These are phyloP conservation scores for Tridacna crocea DNA, from an alignment of 2,888 invertebrate species.

Conservation along the genomic window DNA sequence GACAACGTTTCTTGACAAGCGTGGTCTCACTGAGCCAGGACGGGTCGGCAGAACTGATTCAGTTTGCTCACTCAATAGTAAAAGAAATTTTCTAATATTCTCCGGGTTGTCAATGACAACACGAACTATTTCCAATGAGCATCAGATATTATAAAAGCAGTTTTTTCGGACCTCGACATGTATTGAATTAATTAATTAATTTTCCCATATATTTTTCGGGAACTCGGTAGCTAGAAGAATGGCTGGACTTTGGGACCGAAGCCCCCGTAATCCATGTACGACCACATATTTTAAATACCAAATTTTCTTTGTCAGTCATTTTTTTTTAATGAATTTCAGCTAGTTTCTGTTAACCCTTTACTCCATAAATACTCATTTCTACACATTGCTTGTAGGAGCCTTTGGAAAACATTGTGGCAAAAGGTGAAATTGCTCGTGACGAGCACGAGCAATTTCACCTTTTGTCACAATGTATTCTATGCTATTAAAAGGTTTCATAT, in stretches of 20 bases:
- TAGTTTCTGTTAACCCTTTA: no score
- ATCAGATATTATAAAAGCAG: conserved; percentile 2
- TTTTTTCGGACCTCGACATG: conserved; percentile 20
- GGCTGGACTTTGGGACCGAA: not conserved
- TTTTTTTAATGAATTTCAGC: no score
- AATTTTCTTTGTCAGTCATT: not conserved
- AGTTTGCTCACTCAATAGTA: conserved; percentile 60
- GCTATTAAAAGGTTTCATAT: no score
- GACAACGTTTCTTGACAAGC: conserved; percentile 21
- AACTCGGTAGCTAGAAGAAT: not conserved
- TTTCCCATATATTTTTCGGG: conserved; percentile 54
- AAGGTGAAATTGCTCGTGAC: no score
- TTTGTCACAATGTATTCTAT: no score
- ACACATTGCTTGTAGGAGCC: no score
- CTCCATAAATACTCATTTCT: no score
- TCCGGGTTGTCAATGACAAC: conserved; percentile 42
- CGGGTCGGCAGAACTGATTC: conserved; percentile 35
- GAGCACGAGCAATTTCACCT: no score
- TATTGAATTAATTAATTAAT: conserved; percentile 51
- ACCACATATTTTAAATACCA: conserved; percentile 10
- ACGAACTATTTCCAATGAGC: conserved; percentile 32
- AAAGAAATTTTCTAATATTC: conserved; percentile 50
- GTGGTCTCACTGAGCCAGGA: not conserved
- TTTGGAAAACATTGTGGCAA: no score
- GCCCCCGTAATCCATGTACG: not conserved